Percentiles rank a stretch among this genome's conserved stretches.
Conservation (phyloP, 2,797 vertebrate species). For the Emys orbicularis region DNA sequence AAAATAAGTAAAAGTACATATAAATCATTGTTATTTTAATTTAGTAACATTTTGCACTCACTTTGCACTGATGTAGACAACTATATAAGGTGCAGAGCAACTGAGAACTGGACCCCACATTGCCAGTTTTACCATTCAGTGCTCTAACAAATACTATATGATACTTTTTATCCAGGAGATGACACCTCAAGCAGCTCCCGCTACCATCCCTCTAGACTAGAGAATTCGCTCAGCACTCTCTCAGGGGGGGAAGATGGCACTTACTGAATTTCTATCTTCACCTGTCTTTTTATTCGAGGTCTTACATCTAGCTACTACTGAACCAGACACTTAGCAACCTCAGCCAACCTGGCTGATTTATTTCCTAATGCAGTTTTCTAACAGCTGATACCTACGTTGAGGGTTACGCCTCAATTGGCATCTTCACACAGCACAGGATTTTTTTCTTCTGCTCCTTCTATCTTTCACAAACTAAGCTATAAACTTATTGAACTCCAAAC, state of each 20-base stretch:
- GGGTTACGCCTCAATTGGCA: background rate
- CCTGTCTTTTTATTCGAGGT: background rate
- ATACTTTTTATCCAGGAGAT: background rate
- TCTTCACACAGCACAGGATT: slow-evolving; percentile 25
- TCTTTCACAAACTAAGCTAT: slow-evolving; percentile 38
- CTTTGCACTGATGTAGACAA: background rate
- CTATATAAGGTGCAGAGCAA: background rate
- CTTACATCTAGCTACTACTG: background rate
- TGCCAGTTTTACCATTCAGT: background rate
- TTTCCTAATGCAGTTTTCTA: slow-evolving; percentile 39
- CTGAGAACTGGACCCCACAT: background rate
- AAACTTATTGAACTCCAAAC: slow-evolving; percentile 16
- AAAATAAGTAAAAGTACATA: background rate
- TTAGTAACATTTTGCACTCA: background rate
- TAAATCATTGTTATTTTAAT: background rate
- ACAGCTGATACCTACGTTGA: background rate
- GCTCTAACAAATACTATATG: background rate
- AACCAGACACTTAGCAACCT: slow-evolving; percentile 15
- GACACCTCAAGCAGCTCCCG: background rate
- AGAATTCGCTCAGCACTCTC: background rate
- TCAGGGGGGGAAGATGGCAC: background rate
- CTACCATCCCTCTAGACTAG: background rate
- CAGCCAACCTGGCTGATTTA: background rate
- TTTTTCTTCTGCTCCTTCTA: slow-evolving; percentile 19
- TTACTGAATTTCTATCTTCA: background rate